A percentile compares a stretch with the other conserved stretches of the same genome.
Evolutionary conservation across 2,797 vertebrate genomes (phyloP).

Genomic region (Enteromius argenteus): DNA sequence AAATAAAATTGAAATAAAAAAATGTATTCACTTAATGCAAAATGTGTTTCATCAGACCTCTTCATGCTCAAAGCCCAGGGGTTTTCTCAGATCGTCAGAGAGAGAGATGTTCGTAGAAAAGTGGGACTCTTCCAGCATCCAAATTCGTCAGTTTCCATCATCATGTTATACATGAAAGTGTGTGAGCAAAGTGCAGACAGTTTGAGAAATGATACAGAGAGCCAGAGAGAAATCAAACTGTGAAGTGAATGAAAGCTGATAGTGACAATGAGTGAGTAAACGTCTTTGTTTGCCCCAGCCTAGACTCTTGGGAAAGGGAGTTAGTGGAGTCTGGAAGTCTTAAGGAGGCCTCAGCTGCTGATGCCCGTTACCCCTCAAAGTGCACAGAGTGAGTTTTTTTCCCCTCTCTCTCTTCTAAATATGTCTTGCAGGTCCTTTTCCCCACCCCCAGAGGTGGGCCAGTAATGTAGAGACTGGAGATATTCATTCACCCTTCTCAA

Average conservation of each 20-base stretch:
- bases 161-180: not conserved
- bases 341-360: conserved; percentile 73
- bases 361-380: conserved; percentile 74
- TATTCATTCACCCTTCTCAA: conserved; percentile 64
- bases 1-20: not conserved
- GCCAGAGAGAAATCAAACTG: conserved; percentile 39
- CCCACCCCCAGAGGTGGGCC: conserved; percentile 64
- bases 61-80: not conserved
- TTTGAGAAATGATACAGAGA: conserved; percentile 9
- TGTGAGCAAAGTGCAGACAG: conserved; percentile 14
- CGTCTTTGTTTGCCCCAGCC: conserved; percentile 33
- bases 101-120: not conserved
- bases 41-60: conserved; percentile 1
- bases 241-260: conserved; percentile 38
- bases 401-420: conserved; percentile 79
- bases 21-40: not conserved
- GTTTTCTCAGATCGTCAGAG: conserved; percentile 2
- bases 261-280: conserved; percentile 21
- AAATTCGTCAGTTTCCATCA: not conserved
- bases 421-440: conserved; percentile 65
- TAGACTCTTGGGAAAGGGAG: conserved; percentile 41
- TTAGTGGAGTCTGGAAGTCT: conserved; percentile 47
- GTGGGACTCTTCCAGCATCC: conserved; percentile 18
- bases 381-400: conserved; percentile 68
- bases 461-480: conserved; percentile 68